Evolutionary conservation across 2,113 vertebrate species (phyloP).

Genomic region (Vidua chalybeata): DNA sequence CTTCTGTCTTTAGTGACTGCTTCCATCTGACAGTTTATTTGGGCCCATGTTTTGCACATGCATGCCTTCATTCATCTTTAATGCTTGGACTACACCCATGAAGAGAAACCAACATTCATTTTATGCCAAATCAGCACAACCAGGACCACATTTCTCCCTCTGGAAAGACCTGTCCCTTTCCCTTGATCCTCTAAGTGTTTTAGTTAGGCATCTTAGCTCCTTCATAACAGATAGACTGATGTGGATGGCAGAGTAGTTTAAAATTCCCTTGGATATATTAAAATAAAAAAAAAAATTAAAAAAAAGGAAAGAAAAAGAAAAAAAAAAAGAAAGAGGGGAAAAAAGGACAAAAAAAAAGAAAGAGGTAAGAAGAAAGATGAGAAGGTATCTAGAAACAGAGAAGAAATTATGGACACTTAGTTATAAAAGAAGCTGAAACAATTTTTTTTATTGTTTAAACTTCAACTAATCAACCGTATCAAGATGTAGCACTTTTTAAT

Average conservation of each 20-base stretch:
- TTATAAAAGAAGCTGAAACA: background rate
- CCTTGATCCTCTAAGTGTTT: background rate
- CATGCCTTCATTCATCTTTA: background rate
- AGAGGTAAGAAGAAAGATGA: accelerated
- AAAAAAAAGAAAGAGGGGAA: accelerated
- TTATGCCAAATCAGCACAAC: background rate
- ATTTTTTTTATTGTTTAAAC: background rate
- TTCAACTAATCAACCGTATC: background rate
- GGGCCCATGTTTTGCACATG: background rate
- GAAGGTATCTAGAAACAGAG: background rate
- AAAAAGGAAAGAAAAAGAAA: accelerated
- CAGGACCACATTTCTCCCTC: background rate
- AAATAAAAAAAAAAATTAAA: background rate
- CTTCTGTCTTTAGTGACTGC: background rate
- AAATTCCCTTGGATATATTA: background rate
- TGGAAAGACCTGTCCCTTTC: background rate
- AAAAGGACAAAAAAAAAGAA: background rate
- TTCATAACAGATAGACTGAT: background rate
- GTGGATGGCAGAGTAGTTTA: background rate
- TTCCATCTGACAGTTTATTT: background rate
- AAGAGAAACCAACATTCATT: background rate
- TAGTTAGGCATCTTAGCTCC: background rate
- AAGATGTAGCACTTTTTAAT: background rate
- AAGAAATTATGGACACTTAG: background rate
- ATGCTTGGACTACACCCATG: background rate